Base-by-base conservation (phyloP, 2,797 vertebrate species). In the Halcyon leucocephala region DNA sequence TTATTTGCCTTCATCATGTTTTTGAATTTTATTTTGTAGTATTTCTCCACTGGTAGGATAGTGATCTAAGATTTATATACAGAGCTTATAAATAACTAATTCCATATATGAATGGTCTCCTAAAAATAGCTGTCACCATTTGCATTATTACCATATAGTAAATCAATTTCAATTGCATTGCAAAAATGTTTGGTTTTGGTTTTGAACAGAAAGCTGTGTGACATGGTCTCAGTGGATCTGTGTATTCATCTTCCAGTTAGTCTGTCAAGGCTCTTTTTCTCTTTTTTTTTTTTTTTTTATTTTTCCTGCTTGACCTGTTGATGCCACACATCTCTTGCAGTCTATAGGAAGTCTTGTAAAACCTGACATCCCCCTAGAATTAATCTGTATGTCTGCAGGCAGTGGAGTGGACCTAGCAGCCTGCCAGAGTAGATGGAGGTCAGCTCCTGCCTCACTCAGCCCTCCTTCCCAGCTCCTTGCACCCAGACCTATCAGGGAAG, bases 381-480 rank as follows among this genome's bases (percentile, higher is more conserved):
- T 51, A 89, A 82, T 24, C 20, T 67, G 14, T 8, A 28, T 15
- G 5, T 9, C 29, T 81, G 20, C 11, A 31, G 54, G 41, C 6
- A 78, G 48, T 31, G 77, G 21, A 71, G 31, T 15, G 25, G 29
- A 48, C 35, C 29, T 52, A 39, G 54, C 11, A 71, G 25, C 19
- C 29, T 64, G n/a, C 6, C 25, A 71, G 73, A 85, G 57, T 8
- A 74, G 48, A 52, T 11, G 44, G 28, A 76, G 41, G 8, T 44
- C 2, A 10, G 2, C 0, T 86, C 17, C 20, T 84, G 18, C 49
- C 46, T 72, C 19, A 14, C 5, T 7, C 51, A 49, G 18, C 41
- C 58, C 14, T 70, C 28, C 22, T 72, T 39, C 46, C 41, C 29
- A 71, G 13, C 4, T 24, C 9, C 37, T 79, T 0, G 0, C 18